These are phyloP conservation scores for Petroica traversi DNA, from an alignment of 2,113 vertebrate species.

Conservation along the genomic window DNA sequence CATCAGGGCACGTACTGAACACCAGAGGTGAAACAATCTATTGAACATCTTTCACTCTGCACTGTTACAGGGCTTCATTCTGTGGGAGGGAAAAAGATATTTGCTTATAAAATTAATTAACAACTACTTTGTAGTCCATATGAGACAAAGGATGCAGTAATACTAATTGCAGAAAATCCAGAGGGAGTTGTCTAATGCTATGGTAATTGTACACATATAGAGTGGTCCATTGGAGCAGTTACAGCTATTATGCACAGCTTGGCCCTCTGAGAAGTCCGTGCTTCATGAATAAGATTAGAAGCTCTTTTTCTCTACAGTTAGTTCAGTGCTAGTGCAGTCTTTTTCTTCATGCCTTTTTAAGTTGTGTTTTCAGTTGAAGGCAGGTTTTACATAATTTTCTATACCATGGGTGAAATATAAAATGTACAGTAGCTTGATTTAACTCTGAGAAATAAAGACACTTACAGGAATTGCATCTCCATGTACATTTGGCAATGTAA, in stretches of 20 bases:
- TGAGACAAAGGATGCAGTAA: background rate
- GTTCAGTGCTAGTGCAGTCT: background rate
- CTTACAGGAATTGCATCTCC: background rate
- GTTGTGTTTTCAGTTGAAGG: background rate
- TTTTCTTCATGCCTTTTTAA: background rate
- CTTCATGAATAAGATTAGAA: background rate
- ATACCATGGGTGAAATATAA: background rate
- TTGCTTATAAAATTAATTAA: background rate
- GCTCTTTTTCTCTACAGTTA: background rate
- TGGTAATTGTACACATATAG: background rate
- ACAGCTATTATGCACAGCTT: background rate
- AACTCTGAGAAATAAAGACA: background rate
- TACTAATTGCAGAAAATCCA: background rate
- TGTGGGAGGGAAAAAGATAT: fast-evolving
- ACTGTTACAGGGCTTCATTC: background rate
- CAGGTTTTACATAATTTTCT: background rate
- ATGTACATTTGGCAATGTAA: background rate
- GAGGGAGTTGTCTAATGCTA: background rate
- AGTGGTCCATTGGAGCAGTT: background rate
- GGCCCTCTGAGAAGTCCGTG: background rate
- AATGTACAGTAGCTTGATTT: background rate
- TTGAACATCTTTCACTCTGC: background rate
- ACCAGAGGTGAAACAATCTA: background rate
- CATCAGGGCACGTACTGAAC: fast-evolving
- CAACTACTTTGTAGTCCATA: background rate